Base-by-base conservation (phyloP, 1,140 invertebrate species). In the Ips nitidus region DNA sequence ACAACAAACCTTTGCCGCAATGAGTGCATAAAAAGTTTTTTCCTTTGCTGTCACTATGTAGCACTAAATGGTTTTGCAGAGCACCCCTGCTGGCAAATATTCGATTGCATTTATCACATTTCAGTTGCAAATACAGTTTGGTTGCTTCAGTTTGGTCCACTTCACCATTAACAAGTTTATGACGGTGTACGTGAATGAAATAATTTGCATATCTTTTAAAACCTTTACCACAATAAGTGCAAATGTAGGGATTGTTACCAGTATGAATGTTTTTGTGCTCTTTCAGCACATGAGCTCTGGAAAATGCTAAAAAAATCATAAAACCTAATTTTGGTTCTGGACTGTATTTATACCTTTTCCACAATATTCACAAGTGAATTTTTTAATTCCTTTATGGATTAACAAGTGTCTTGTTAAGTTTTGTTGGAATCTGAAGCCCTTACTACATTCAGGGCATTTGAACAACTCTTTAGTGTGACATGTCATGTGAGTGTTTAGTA, bases 241-340 rank as follows among this genome's bases (percentile, higher is more conserved):
- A 91, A 56, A 87, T 84, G 68, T 89, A 91, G 0, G 90, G 90
- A 2, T 89, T 80, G 73, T 91, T 90, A 0, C 93, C 93, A 1
- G 90, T 93, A 78, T 95, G 92, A 7, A 89, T 91, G 6, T 91
- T 83, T 53, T 86, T 84, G 75, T 94, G 93, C 36, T 73, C 71
- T 47, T 71, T 74, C 63, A 52, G 52, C 7, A 69, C 61, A 56
- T 69, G 62, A 6, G 71, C 66, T 66, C 71, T 68, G 3, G 71
- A 72, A 58, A 72, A 72, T n/a, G 59, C 71, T 72, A 64, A 60
- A 62, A 57, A 4, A 47, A 41, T 6, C 41, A 52, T 41, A 4
- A 38, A 52, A 7, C 41, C 39, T 7, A 41, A 8, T 52, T 6
- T 7, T 40, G 1, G 22, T 45, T 6, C 7, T 59, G 39, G 4